These are phyloP conservation scores for Mus caroli DNA, from an alignment of 2,797 vertebrate genomes.

Conservation along the genomic window DNA sequence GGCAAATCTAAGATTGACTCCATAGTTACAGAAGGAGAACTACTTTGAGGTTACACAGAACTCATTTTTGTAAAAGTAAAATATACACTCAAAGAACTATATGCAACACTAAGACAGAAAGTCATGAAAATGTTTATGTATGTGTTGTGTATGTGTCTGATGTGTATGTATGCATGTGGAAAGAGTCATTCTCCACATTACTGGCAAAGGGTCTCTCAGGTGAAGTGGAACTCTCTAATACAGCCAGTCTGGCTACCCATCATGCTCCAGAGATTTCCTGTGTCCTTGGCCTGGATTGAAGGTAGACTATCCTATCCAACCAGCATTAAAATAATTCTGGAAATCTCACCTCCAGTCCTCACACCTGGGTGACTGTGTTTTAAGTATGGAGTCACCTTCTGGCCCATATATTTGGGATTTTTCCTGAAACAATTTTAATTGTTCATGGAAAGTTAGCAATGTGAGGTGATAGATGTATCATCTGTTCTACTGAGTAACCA, in stretches of 20 bases:
- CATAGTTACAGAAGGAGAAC: not conserved
- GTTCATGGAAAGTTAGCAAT: too few relatives aligned
- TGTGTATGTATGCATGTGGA: not conserved
- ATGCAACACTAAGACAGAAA: not conserved
- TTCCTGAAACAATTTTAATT: not conserved
- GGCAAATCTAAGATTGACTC: not conserved
- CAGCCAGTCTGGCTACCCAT: not conserved
- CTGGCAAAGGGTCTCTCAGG: not conserved
- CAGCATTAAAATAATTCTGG: not conserved
- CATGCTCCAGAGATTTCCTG: not conserved
- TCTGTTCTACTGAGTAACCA: not conserved
- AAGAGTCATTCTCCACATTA: not conserved
- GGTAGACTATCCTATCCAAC: not conserved
- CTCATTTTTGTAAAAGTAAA: not conserved
- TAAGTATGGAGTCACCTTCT: too few relatives aligned
- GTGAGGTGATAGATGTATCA: too few relatives aligned
- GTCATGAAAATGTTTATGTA: not conserved
- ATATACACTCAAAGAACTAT: not conserved
- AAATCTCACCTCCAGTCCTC: not conserved
- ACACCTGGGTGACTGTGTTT: not conserved
- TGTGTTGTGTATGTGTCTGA: too few relatives aligned
- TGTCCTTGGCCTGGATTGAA: not conserved
- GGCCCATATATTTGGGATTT: not conserved
- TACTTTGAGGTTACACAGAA: not conserved
- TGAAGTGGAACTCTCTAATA: not conserved